A percentile compares a stretch with the other conserved stretches of the same genome.
Conservation (phyloP, 2,113 vertebrate species). For the Ophthalmotilapia sp. region DNA sequence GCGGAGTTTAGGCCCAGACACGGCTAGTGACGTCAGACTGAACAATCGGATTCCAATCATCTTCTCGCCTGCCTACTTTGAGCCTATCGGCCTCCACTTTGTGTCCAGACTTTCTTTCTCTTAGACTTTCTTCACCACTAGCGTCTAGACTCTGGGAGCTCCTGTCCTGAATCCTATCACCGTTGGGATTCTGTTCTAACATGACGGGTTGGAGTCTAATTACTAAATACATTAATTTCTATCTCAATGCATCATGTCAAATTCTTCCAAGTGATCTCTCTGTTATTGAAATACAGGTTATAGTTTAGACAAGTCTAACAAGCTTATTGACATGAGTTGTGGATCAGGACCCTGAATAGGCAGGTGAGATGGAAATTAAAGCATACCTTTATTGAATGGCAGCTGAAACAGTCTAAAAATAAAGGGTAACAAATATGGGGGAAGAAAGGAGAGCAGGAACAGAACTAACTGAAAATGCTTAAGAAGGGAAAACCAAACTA, state of each 20-base stretch:
- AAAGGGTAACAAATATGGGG: not conserved
- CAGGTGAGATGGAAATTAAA: not conserved
- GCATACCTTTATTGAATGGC: not conserved
- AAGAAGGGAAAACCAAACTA: not conserved
- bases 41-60: not conserved
- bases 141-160: not conserved
- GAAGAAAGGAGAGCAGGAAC: not conserved
- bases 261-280: not conserved
- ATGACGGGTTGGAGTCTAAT: not conserved
- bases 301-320: not conserved
- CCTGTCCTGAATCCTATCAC: not conserved
- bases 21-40: too few relatives aligned
- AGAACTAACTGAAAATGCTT: not conserved
- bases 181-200: not conserved
- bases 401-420: not conserved
- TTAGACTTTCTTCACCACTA: not conserved
- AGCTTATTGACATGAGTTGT: not conserved
- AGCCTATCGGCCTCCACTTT: not conserved
- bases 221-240: not conserved
- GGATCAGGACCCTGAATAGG: not conserved
- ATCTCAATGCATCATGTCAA: not conserved
- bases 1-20: rapidly evolving
- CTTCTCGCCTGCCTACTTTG: not conserved
- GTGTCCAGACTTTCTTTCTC: not conserved
- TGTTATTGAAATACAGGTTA: not conserved